Evolutionary conservation across 2,888 invertebrate species (phyloP), one percentile per base, ranked within the genome.

Genomic region (Acanthoscelides obtectus): DNA sequence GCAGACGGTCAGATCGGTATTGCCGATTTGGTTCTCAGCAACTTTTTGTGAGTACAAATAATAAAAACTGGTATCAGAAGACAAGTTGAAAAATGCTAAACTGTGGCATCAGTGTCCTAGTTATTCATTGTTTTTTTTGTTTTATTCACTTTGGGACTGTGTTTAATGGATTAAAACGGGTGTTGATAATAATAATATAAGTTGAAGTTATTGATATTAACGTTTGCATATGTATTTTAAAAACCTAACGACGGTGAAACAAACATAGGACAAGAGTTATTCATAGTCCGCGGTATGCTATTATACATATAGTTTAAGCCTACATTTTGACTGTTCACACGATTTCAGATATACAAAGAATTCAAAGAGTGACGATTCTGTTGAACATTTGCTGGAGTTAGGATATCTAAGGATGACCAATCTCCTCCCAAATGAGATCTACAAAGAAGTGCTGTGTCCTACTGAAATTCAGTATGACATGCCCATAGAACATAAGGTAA

Each of bases 1-100:
- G 93, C 94, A 0, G 99, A 99, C 86, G 99, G 99, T 0, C 99
- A 98, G 86, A 92, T 99, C 71, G 98, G 98, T 73, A 96, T 99
- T 76, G 96, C 99, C 0, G 98, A 99, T 87, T 89, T 99, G 72
- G 93, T 97, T 72, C 90, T 99, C 2, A 94, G 96, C 72, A 98
- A 98, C 84, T 99, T 99, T 86, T 87, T 99, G 89, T 97, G 83
- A 87, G 89, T 66, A 17, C 20, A 21, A 2, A n/a, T 69, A 91
- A 93, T 81, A 94, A 95, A 78, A 95, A 94, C 84, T 98, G 98
- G 84, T 96, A 95, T 81, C 91, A 93, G 77, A 8, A 63, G 63
- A 63, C 63, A 63, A 12, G 12, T 63, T 19, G 63, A 8, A 8
- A 63, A 8, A 8, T 63, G 63, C 19, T 63, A 63, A 63, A 19